A percentile compares a stretch with the other conserved stretches of the same genome.
Conservation (phyloP, 1,140 invertebrate species). For the Lithobius niger region DNA sequence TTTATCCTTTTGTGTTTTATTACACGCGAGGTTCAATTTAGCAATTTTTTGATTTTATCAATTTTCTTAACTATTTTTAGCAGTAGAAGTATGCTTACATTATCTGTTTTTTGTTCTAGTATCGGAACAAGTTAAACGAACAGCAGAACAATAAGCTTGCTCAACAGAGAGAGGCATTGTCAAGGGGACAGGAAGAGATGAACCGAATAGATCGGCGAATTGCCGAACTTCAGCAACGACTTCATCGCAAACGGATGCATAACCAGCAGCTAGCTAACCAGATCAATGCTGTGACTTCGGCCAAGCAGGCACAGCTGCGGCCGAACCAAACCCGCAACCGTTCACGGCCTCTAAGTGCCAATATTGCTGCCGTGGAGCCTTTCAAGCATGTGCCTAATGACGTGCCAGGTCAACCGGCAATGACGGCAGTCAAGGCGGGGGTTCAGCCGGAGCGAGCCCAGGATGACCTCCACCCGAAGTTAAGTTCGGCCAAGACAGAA, state of each 20-base stretch:
- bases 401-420: conserved; percentile 22
- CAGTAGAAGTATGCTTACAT: too few relatives aligned
- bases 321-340: conserved; percentile 11
- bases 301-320: conserved; percentile 25
- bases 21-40: conserved; percentile 40
- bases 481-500: conserved; percentile 13
- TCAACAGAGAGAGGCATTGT: conserved; percentile 69
- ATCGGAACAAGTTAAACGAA: conserved; percentile 88
- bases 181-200: conserved; percentile 76
- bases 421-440: neutral
- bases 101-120: conserved; percentile 43
- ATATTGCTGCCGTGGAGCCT: conserved; percentile 73
- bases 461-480: conserved; percentile 25
- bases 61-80: neutral
- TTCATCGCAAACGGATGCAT: conserved; percentile 71
- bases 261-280: conserved; percentile 72
- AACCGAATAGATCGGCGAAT: conserved; percentile 80
- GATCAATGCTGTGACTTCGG: conserved; percentile 31
- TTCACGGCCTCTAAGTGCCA: conserved; percentile 18
- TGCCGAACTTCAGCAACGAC: conserved; percentile 75
- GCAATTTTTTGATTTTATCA: neutral
- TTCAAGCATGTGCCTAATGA: conserved; percentile 62
- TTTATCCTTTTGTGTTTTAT: conserved; percentile 18
- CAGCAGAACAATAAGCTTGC: conserved; percentile 78
- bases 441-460: conserved; percentile 18